These are phyloP conservation scores for Dicentrarchus labrax DNA, from an alignment of 2,113 vertebrate species.

Conservation along the genomic window DNA sequence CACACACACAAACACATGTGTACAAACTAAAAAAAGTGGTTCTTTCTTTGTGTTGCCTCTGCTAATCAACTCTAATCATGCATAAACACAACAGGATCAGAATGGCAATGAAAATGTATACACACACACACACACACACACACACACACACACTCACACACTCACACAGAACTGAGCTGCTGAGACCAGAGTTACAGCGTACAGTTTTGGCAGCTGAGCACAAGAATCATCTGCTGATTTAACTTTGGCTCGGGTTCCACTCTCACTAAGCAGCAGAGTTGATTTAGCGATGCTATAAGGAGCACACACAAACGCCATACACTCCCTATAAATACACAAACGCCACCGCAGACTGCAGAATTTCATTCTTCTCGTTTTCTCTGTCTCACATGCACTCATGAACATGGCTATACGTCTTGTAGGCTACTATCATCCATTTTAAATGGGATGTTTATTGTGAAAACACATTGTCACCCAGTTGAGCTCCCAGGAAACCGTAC, in stretches of 20 bases:
- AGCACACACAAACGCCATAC: conserved; percentile 30
- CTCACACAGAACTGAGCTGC: not conserved
- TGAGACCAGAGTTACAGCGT: not conserved
- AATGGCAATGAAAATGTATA: not conserved
- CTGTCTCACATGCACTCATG: not conserved
- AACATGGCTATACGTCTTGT: not conserved
- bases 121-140: not conserved
- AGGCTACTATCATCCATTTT: conserved; percentile 7
- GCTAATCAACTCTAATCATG: conserved; percentile 37
- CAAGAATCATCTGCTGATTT: conserved; percentile 62
- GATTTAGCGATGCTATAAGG: conserved; percentile 57
- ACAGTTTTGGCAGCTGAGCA: conserved; percentile 48
- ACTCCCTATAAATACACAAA: conserved; percentile 66
- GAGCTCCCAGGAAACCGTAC: conserved; percentile 48
- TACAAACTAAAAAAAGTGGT: not conserved
- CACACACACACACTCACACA: conserved; percentile 11
- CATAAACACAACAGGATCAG: conserved; percentile 36
- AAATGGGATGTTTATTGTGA: conserved; percentile 49
- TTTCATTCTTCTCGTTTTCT: conserved; percentile 31
- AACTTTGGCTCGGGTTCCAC: conserved; percentile 54
- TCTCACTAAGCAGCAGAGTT: conserved; percentile 36
- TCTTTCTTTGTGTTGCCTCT: not conserved
- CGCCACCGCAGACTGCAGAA: conserved; percentile 35
- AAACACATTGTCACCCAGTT: conserved; percentile 11
- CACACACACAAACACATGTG: conserved; percentile 27